These are phyloP conservation scores for Ariopsis seemanni DNA, from an alignment of 2,113 vertebrate genomes.

Conservation along the genomic window DNA sequence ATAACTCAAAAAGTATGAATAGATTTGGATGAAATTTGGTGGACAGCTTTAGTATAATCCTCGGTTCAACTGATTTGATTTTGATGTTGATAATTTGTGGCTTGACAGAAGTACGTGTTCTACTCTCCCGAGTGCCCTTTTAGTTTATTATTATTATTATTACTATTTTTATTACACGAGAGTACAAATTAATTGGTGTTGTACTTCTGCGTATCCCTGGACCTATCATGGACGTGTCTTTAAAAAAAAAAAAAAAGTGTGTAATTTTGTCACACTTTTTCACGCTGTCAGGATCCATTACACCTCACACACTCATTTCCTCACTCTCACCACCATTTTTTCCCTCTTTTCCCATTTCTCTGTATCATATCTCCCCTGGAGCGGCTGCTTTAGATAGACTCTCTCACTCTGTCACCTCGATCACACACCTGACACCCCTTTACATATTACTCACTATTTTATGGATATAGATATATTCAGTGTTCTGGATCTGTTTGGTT, in stretches of 20 bases:
- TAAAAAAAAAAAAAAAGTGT: neutral
- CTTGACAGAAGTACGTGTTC: too few species aligned
- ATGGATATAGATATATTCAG: neutral
- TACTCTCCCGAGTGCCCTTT: too few species aligned
- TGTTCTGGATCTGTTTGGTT: too few species aligned
- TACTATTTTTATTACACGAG: neutral
- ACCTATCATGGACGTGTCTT: neutral
- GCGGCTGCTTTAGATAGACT: slow-evolving; percentile 25
- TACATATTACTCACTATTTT: slow-evolving; percentile 10
- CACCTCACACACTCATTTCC: neutral
- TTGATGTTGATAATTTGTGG: too few species aligned
- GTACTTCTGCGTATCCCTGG: neutral
- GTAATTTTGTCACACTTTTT: neutral
- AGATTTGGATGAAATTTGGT: too few species aligned
- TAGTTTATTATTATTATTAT: neutral
- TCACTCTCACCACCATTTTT: neutral
- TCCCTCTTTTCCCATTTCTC: neutral
- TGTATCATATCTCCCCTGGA: slow-evolving; percentile 29
- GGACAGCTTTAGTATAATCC: too few species aligned
- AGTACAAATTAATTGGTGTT: neutral
- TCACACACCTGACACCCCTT: neutral
- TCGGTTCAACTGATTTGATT: too few species aligned
- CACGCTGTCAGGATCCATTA: slow-evolving; percentile 16
- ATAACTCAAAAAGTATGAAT: too few species aligned
- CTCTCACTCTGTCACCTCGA: neutral